Conservation (phyloP, 2,797 vertebrate species). For the Echiichthys vipera region DNA sequence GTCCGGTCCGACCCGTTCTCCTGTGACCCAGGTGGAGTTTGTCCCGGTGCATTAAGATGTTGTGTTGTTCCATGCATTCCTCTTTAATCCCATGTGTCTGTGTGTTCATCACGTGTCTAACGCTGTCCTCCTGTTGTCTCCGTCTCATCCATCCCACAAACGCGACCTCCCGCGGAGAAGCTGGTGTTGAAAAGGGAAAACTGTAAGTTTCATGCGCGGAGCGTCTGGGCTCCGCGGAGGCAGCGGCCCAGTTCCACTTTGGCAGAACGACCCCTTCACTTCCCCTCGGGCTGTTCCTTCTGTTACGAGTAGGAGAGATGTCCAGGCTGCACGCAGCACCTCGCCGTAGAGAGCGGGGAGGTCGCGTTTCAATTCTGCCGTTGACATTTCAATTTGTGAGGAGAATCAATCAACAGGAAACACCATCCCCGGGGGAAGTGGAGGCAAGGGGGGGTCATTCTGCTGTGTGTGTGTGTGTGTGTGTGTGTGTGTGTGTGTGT, state of each 20-base stretch:
- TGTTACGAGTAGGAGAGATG: constrained; percentile 38
- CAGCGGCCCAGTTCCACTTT: constrained; percentile 58
- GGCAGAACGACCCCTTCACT: constrained; percentile 51
- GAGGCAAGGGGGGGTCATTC: constrained; percentile 23
- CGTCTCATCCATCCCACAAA: constrained; percentile 50
- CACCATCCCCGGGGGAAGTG: constrained; percentile 21
- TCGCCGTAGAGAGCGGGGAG: neutral
- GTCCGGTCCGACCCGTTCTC: neutral
- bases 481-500: neutral
- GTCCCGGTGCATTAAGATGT: too few relatives aligned
- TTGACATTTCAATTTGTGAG: neutral
- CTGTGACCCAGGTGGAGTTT: too few relatives aligned
- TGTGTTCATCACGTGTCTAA: constrained; percentile 33
- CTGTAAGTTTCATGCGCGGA: constrained; percentile 37
- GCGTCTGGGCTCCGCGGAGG: neutral
- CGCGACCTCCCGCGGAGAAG: constrained; percentile 42
- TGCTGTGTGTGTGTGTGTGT: constrained; percentile 24
- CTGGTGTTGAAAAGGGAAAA: constrained; percentile 39
- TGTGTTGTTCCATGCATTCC: constrained; percentile 4
- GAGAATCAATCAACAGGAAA: neutral
- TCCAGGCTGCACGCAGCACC: constrained; percentile 42
- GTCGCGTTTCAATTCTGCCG: constrained; percentile 7
- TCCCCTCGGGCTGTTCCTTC: constrained; percentile 72
- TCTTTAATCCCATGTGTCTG: neutral
- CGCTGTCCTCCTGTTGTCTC: constrained; percentile 38